A percentile compares a stretch with the other conserved stretches of the same genome.
These are phyloP conservation scores for Cataglyphis livida DNA, from an alignment of 2,888 invertebrate genomes.

Conservation along the genomic window DNA sequence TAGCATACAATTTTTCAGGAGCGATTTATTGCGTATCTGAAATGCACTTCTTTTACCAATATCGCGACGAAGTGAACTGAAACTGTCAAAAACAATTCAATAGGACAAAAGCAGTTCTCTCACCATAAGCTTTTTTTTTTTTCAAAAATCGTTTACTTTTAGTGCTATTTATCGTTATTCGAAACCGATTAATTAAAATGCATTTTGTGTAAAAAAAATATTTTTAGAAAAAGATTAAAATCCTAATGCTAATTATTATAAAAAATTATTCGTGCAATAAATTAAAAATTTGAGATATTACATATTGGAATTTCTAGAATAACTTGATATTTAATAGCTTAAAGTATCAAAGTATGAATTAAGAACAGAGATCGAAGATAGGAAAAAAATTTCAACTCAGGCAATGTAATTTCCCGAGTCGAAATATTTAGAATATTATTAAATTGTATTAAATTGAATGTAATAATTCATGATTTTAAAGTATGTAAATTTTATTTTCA, in stretches of 20 bases:
- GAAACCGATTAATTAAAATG: neutral
- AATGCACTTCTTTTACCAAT: conserved; percentile 49
- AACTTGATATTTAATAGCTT: neutral
- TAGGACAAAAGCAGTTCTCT: conserved; percentile 4
- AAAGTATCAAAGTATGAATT: neutral
- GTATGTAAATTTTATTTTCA: no score
- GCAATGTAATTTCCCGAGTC: neutral
- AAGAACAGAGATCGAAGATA: neutral
- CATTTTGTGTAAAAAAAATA: neutral
- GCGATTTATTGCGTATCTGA: conserved; percentile 50
- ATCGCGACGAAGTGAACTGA: conserved; percentile 30
- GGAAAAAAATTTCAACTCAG: neutral
- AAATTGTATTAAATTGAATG: neutral
- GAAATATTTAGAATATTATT: conserved; percentile 1
- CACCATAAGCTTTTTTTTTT: conserved; percentile 17
- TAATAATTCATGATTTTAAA: conserved; percentile 24
- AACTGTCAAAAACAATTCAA: conserved; percentile 39
- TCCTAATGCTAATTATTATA: no score
- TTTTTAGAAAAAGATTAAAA: no score
- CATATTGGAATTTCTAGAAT: neutral
- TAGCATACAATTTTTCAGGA: conserved; percentile 41
- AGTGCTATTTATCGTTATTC: conserved; percentile 11
- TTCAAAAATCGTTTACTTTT: conserved; percentile 7
- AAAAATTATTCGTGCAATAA: no score
- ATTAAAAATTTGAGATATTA: no score